Evolutionary conservation across 2,888 invertebrate species (phyloP), one percentile per base, ranked within the genome.

Genomic region (Drosophila nr. perissopoda): DNA sequence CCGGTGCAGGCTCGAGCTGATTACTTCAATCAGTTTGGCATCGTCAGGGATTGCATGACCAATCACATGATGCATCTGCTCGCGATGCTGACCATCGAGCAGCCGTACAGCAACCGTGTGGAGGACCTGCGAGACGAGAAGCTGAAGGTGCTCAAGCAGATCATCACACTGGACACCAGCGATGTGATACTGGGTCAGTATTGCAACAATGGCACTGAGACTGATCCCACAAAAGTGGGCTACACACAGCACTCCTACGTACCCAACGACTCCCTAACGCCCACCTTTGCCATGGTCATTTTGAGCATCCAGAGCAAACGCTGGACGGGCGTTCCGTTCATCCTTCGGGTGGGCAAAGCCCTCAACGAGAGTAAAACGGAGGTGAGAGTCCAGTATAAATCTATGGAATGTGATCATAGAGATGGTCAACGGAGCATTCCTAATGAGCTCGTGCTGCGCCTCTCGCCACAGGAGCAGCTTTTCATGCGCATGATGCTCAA

Each of bases 401-500:
- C 81, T 2, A 53, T 40, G 49, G 68, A 65, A 0, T 87, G 86
- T 49, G 74, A 79, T 29, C 27, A 34, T 31, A 66, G 63, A 11
- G 53, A 51, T 25, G 16, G 38, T 7, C 27, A 34, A 3, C 25
- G 31, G 11, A 56, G 61, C 11, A 54, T 70, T 7, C 71, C 79
- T 0, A 90, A 87, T 53, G 86, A 87, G 59, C 34, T 87, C 27
- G 83, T 87, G 1, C 3, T 87, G 51, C 68, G 86, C 0, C 31
- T 81, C 7, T 18, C 51, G 4, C 86, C 88, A 0, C 66, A 42
- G 0, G 89, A 87, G 34, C 77, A 88, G 62, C 58, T 87, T 2
- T 83, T 81, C n/a, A 88, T 87, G 90, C 88, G 86, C 1, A 33
- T 88, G 59, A 79, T 81, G 42, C 42, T 76, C 1, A 90, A 87